Evolutionary conservation across 92 coral and sea anemone species (phyloP), one percentile per base, ranked within the genome.

Genomic region (Palythoa heliodiscus): DNA sequence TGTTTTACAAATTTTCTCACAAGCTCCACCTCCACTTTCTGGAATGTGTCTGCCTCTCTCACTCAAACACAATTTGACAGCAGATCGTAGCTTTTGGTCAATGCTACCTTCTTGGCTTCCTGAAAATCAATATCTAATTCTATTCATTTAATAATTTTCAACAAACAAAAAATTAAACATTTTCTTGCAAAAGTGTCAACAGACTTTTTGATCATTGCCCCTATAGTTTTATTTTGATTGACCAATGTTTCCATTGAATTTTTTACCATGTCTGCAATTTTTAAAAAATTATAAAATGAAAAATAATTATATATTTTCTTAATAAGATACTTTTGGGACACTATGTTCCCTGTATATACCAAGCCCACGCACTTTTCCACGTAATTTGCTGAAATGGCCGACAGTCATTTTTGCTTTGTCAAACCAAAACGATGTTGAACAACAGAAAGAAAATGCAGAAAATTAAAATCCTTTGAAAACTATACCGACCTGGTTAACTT

Each of bases 1-100:
- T 75, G 61, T 75, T 75, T 75, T 48, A 75, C 39, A 22, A 75
- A 75, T 23, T 75, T 75, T 47, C 78, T 50, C 39, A 75, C 78
- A n/a, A 75, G 78, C 64, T 75, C 78, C 39, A 50, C 37, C 20
- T 52, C 78, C 39, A 75, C 38, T 75, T 75, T 75, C 78, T 75
- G 38, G 78, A 50, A 75, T 23, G 19, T 48, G 16, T 22, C 78
- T n/a, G 63, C 63, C 39, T 47, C 38, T 22, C 61, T 75, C 38
- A 52, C 78, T 25, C 78, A 64, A 75, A 75, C 61, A 52, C 78
- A 75, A 47, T 19, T 75, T 47, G 35, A 50, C 63, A 75, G 78
- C 38, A 75, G 60, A n/a, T 52, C 22, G 61, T 75, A 47, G 39
- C 61, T 75, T 75, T 75, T 47, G 60, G 60, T 17, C 52, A 19